Evolutionary conservation across 1,140 invertebrate genomes (phyloP), one percentile per base, ranked within the genome.

Genomic region (Harpegnathos saltator): DNA sequence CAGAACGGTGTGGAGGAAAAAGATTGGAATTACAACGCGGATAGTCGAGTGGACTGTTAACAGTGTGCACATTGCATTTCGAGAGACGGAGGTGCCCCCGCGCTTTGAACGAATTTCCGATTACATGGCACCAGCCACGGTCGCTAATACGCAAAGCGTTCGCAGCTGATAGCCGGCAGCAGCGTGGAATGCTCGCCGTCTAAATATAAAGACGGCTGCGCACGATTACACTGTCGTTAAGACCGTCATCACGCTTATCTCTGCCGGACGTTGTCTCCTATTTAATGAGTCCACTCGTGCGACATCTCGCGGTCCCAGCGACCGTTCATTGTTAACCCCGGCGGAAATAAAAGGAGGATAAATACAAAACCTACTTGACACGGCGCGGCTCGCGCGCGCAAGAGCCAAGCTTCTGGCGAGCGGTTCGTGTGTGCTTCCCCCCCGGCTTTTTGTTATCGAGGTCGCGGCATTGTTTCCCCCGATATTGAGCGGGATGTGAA

Each of bases 301-400:
- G 17, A 14, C 26, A 29, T 3, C 44, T 24, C 12, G 26, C 24
- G 22, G 19, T 65, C 29, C 65, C 48, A 22, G 14, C 7, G 26
- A 33, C 65, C 26, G 15, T 7, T 44, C 59, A 24, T 48, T 15
- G 7, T 65, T 22, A 54, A 11, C 26, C n/a, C 26, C 48, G 19
- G 9, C 22, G 22, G n/a, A 75, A 26, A 24, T 24, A 19, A 63
- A 19, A 63, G 22, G 62, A 77, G 66, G 66, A 54, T 24, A 38
- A n/a, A 38, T 66, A 77, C 62, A 77, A 66, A 54, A 52, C 29
- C 15, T 0, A 77, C 26, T 66, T 38, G 65, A 29, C 66, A 15
- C 44, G 14, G 48, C 14, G 22, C 0, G 15, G 33, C 29, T 77
- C 66, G 65, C 14, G 61, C 50, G 26, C 14, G 61, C 50, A 15